A percentile compares a stretch with the other conserved stretches of the same genome.
Evolutionary conservation across 2,888 invertebrate genomes (phyloP).

Genomic region (Allophyes oxyacanthae): DNA sequence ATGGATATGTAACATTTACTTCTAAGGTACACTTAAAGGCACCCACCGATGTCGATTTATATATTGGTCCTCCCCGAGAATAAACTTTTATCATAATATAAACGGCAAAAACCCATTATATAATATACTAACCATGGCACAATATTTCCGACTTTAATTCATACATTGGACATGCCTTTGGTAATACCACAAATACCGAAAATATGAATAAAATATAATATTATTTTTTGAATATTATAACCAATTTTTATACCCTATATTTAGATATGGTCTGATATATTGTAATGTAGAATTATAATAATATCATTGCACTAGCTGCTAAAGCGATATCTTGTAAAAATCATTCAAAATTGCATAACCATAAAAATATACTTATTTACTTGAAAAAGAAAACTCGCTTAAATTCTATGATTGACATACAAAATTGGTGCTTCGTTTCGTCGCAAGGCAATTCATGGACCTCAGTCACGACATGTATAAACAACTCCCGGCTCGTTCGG

Average conservation of each 20-base stretch:
- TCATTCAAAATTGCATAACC: slow-evolving; percentile 71
- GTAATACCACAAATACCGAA: slow-evolving; percentile 61
- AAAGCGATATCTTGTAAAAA: slow-evolving; percentile 78
- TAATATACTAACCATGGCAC: slow-evolving; percentile 66
- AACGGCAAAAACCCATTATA: slow-evolving; percentile 60
- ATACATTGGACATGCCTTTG: slow-evolving; percentile 61
- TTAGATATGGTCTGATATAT: slow-evolving; percentile 62
- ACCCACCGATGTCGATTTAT: slow-evolving; percentile 70
- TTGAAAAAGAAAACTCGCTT: slow-evolving; percentile 65
- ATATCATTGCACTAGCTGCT: slow-evolving; percentile 84
- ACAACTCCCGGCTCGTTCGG: slow-evolving; percentile 20
- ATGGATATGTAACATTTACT: slow-evolving; percentile 68
- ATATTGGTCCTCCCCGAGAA: slow-evolving; percentile 80
- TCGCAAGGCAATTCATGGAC: slow-evolving; percentile 68
- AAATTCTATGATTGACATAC: slow-evolving; percentile 71
- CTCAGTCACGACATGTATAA: slow-evolving; percentile 51
- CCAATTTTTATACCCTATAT: slow-evolving; percentile 38
- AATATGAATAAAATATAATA: slow-evolving; percentile 58
- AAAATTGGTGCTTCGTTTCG: slow-evolving; percentile 76
- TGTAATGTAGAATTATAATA: slow-evolving; percentile 58
- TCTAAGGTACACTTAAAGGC: slow-evolving; percentile 79
- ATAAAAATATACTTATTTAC: slow-evolving; percentile 73
- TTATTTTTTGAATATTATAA: slow-evolving; percentile 51
- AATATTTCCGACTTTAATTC: slow-evolving; percentile 58
- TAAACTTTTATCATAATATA: slow-evolving; percentile 67